Evolutionary conservation across 35 echinoderm and acorn worm species (phyloP).

Genomic region (Lytechinus pictus): DNA sequence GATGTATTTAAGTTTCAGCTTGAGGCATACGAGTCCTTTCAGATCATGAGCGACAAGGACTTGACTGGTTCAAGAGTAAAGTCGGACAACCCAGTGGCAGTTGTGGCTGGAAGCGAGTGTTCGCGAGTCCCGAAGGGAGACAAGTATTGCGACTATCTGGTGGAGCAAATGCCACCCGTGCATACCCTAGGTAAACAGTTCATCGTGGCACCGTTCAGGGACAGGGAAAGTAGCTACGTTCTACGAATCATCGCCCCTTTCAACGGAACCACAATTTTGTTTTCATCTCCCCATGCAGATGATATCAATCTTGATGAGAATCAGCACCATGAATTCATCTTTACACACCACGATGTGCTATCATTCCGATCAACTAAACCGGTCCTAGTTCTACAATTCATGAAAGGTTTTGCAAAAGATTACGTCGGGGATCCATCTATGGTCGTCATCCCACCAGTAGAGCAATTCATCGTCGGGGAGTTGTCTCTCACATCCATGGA

Average conservation of each 20-base stretch:
- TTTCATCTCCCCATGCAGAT: constrained; percentile 51
- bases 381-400: constrained; percentile 76
- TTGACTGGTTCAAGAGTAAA: constrained; percentile 71
- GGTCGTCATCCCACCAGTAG: constrained; percentile 68
- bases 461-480: constrained; percentile 79
- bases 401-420: constrained; percentile 81
- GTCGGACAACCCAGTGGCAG: constrained; percentile 69
- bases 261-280: constrained; percentile 60
- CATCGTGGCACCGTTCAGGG: constrained; percentile 73
- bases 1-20: constrained; percentile 65
- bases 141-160: constrained; percentile 81
- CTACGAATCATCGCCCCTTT: constrained; percentile 73
- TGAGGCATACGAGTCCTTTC: constrained; percentile 61
- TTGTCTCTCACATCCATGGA: constrained; percentile 67
- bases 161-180: constrained; percentile 86
- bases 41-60: constrained; percentile 75
- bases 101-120: constrained; percentile 73
- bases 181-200: constrained; percentile 82
- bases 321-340: constrained; percentile 74
- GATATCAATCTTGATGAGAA: constrained; percentile 54
- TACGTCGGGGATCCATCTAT: constrained; percentile 81
- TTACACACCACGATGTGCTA: constrained; percentile 45
- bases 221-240: constrained; percentile 66
- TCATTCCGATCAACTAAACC: constrained; percentile 71
- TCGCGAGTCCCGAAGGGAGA: constrained; percentile 63